Evolutionary conservation across 2,113 vertebrate species (phyloP).

Genomic region (Chrysemys picta): DNA sequence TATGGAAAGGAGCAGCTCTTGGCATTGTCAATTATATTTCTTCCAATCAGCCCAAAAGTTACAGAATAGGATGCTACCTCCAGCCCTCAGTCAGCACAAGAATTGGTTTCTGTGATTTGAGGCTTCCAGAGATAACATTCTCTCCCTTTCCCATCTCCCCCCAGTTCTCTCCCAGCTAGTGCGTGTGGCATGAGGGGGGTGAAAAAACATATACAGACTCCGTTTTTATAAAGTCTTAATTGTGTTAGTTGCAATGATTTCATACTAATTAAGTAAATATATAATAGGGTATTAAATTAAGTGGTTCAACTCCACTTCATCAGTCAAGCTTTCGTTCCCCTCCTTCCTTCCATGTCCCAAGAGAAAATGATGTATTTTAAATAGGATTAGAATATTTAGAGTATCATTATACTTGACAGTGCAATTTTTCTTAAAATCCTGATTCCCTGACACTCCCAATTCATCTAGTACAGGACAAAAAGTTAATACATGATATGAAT

Average conservation of each 20-base stretch:
- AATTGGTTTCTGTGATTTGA: background rate
- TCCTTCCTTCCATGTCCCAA: background rate
- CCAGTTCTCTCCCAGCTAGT: accelerated
- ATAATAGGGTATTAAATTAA: background rate
- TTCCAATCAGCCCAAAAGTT: background rate
- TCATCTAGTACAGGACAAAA: background rate
- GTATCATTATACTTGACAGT: background rate
- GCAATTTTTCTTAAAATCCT: background rate
- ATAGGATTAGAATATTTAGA: background rate
- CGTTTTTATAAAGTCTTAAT: background rate
- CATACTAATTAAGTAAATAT: background rate
- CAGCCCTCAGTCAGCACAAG: background rate
- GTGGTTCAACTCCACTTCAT: background rate
- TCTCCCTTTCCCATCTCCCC: background rate
- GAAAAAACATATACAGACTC: background rate
- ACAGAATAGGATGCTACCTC: accelerated
- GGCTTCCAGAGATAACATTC: background rate
- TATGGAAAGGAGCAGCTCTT: background rate
- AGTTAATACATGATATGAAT: background rate
- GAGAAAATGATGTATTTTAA: background rate
- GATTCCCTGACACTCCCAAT: background rate
- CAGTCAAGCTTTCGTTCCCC: background rate
- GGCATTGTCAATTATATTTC: no score
- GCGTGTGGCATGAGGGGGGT: accelerated
- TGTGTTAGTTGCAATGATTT: background rate